Evolutionary conservation across 2,888 invertebrate species (phyloP).

Genomic region (Tipula vernalis): DNA sequence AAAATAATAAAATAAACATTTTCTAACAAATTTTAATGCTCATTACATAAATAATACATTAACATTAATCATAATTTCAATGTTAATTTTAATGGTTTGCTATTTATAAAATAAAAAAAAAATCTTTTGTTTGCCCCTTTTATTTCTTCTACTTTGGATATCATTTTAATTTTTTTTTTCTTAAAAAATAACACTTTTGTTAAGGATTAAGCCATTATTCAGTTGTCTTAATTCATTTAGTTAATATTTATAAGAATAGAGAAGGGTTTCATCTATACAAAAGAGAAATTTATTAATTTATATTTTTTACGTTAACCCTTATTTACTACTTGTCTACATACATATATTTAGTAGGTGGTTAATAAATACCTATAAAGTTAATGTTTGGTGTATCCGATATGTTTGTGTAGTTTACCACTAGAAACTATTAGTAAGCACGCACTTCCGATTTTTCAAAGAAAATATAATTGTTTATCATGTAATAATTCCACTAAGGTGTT

Average conservation of each 20-base stretch:
- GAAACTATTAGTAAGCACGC: not conserved
- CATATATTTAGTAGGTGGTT: not conserved
- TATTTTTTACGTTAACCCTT: not conserved
- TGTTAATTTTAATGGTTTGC: not conserved
- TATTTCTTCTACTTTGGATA: not conserved
- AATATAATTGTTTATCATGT: not conserved
- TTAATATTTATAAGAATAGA: not conserved
- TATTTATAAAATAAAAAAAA: not conserved
- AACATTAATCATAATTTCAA: not conserved
- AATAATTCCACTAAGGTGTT: not conserved
- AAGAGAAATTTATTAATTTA: not conserved
- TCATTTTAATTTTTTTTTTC: not conserved
- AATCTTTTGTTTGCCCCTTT: not conserved
- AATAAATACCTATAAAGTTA: not conserved
- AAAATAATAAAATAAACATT: not conserved
- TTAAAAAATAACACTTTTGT: not conserved
- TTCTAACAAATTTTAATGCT: not conserved
- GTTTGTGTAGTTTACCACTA: not conserved
- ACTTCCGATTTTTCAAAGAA: not conserved
- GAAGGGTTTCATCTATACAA: not conserved
- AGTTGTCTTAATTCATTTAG: not conserved
- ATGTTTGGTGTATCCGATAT: not conserved
- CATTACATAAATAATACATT: not conserved
- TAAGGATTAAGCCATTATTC: not conserved
- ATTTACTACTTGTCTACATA: not conserved